Evolutionary conservation across 2,888 invertebrate species (phyloP), one percentile per base, ranked within the genome.

Genomic region (Thymelicus lineola): DNA sequence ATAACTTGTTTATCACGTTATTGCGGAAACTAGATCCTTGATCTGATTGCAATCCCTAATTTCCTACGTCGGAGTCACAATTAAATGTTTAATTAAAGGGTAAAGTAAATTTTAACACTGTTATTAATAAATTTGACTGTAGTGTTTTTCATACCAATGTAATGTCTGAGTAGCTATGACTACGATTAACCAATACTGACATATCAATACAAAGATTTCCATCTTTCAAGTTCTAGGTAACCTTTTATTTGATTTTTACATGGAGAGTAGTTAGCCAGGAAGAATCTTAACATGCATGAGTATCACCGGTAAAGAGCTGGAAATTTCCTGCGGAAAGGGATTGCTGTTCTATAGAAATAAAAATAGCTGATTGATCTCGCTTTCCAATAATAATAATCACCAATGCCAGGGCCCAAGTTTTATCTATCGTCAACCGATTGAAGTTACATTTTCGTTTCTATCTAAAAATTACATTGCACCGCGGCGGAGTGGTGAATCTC

Each of bases 1-100:
- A 86, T 91, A 90, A 91, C 88, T 89, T 88, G 88, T 88, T 90
- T 91, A 91, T 89, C 89, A 83, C 86, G 81, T 84, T 81, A 83
- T 82, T 82, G 79, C 86, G 89, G 88, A 89, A 90, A 89, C 89
- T 88, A 90, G 85, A 88, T 88, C 82, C 86, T 81, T 85, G 86
- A 86, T 85, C 81, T 75, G 84, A 89, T 90, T 84, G 83, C 85
- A 87, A 86, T 82, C 81, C 80, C 80, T 80, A 79, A 88, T 87
- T 88, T 87, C 85, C 87, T 80, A 42, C 1, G 38, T 53, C 10
- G 20, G 20, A 20, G 53, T 17, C 20, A 57, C 36, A 35, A 57
- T 57, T 53, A 53, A 53, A 20, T 12, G 53, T 53, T 17, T 20
- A 53, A 20, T 53, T 10, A 53, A 2, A 4, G 53, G 17, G 7